Conservation (phyloP, 2,888 invertebrate species). For the Drosophila limbata region DNA sequence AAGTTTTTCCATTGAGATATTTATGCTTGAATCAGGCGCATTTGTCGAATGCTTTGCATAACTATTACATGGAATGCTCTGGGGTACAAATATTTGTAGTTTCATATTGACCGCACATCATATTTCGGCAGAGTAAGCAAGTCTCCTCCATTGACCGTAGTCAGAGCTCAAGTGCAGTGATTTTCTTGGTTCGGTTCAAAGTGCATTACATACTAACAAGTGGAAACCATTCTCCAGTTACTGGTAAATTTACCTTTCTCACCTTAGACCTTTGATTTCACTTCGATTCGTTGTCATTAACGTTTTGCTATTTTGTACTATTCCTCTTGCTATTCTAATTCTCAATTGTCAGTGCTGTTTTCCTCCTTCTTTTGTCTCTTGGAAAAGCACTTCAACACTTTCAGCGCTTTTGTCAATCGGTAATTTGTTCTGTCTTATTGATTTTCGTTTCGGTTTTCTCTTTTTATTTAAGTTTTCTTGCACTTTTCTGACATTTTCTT, state of each 20-base stretch:
- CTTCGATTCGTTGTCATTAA: slow-evolving; percentile 32
- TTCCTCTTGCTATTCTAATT: slow-evolving; percentile 8
- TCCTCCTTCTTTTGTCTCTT: slow-evolving; percentile 14
- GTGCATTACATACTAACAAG: slow-evolving; percentile 8
- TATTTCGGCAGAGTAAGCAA: slow-evolving; percentile 5
- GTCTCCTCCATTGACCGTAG: slow-evolving; percentile 5
- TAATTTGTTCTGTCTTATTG: slow-evolving; percentile 48
- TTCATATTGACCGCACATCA: slow-evolving; percentile 22
- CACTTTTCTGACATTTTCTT: slow-evolving; percentile 7
- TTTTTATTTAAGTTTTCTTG: slow-evolving; percentile 4
- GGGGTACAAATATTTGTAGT: slow-evolving; percentile 13
- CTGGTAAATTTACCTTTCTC: not conserved
- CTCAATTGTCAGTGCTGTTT: not conserved
- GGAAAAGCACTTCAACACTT: slow-evolving; percentile 11
- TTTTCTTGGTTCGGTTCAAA: slow-evolving; percentile 8
- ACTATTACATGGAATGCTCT: slow-evolving; percentile 25
- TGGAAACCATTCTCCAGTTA: not conserved
- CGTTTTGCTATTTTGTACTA: slow-evolving; percentile 2
- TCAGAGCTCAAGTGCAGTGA: slow-evolving; percentile 14
- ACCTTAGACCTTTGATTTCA: slow-evolving; percentile 13
- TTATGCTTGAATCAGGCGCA: slow-evolving; percentile 24
- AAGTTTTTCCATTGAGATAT: slow-evolving; percentile 43
- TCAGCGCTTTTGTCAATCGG: slow-evolving; percentile 7
- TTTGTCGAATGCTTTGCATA: slow-evolving; percentile 41
- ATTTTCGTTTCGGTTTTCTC: slow-evolving; percentile 28